These are phyloP conservation scores for Drosophila kambysellisi DNA, from an alignment of 2,888 invertebrate genomes.

Conservation along the genomic window DNA sequence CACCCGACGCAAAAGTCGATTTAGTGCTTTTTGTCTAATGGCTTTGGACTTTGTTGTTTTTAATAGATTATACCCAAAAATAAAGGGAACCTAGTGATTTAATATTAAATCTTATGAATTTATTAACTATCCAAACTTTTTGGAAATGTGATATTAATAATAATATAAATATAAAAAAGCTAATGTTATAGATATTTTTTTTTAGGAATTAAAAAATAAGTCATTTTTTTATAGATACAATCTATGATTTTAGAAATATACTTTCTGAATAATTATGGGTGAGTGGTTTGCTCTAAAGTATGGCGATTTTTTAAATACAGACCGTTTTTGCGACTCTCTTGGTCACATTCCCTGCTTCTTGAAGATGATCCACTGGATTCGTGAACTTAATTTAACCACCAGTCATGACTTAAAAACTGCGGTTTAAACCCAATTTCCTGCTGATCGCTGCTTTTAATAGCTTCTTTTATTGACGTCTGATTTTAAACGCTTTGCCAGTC, in stretches of 20 bases:
- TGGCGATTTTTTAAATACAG: too few relatives aligned
- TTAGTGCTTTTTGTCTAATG: conserved; percentile 4
- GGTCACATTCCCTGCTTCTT: background rate
- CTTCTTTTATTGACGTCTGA: background rate
- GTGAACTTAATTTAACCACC: background rate
- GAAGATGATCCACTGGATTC: background rate
- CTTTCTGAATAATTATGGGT: background rate
- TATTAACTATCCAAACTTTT: background rate
- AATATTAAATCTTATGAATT: too few relatives aligned
- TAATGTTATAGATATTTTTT: too few relatives aligned
- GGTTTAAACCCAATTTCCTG: background rate
- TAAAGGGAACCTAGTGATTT: background rate
- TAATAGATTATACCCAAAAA: background rate
- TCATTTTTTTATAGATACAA: too few relatives aligned
- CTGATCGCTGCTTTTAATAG: background rate
- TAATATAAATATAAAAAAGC: fast-evolving
- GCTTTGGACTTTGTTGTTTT: conserved; percentile 49
- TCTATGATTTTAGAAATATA: background rate
- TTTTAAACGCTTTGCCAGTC: background rate
- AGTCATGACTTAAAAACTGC: background rate
- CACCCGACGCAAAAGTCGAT: conserved; percentile 11
- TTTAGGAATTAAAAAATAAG: too few relatives aligned
- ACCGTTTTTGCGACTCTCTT: background rate
- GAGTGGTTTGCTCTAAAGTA: background rate
- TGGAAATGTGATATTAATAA: background rate